These are phyloP conservation scores for Bufo gargarizans DNA, from an alignment of 2,113 vertebrate species.

Conservation along the genomic window DNA sequence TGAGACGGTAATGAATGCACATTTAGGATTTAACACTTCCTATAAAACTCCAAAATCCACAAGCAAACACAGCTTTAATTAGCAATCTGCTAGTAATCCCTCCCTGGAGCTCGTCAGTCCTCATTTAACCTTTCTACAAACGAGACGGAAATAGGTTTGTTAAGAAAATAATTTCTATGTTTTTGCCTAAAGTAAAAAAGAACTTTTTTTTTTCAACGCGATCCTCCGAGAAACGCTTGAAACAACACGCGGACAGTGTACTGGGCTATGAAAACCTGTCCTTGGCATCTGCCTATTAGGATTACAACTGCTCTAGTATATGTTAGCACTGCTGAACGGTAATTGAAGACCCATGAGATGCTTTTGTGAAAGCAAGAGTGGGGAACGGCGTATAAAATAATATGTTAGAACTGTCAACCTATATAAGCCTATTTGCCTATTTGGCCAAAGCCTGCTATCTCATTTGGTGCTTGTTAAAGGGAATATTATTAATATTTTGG, in stretches of 20 bases:
- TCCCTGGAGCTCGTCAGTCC: conserved; percentile 39
- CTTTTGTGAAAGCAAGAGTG: background rate
- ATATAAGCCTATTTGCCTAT: too few species aligned
- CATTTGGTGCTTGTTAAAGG: too few species aligned
- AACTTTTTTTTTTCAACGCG: too few species aligned
- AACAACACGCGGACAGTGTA: background rate
- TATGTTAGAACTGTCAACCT: background rate
- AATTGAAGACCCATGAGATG: background rate
- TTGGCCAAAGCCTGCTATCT: too few species aligned
- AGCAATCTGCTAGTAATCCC: conserved; percentile 39
- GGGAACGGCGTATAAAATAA: background rate
- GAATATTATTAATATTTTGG: too few species aligned
- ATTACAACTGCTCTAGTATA: background rate
- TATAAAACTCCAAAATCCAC: conserved; percentile 48
- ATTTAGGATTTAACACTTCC: conserved; percentile 33
- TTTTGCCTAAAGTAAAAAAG: background rate
- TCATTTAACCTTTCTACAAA: conserved; percentile 42
- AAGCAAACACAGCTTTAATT: conserved; percentile 49
- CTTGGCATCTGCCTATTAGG: background rate
- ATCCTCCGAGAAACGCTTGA: background rate
- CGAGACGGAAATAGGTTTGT: conserved; percentile 25
- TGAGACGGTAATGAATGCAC: conserved; percentile 24
- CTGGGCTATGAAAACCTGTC: background rate
- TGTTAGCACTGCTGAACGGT: background rate
- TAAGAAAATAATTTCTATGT: conserved; percentile 4